Evolutionary conservation across 2,888 invertebrate genomes (phyloP).

Genomic region (Temnothorax rugatulus): DNA sequence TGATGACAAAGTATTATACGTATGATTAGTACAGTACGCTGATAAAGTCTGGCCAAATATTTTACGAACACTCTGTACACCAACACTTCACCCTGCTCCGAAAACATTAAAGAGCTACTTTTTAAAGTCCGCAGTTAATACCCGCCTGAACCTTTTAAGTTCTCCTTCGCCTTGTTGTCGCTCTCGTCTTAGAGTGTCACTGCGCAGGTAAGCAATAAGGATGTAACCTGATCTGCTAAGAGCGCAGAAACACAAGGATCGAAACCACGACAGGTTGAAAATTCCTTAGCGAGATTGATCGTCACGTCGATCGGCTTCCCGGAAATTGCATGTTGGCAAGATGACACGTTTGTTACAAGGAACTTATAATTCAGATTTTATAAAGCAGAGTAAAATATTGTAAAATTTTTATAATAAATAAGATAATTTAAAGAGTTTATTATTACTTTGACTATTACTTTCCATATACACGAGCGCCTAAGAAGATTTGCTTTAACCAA

Average conservation of each 20-base stretch:
- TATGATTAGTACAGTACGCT: neutral
- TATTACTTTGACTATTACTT: neutral
- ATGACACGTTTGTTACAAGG: neutral
- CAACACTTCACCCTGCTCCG: neutral
- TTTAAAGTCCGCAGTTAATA: slow-evolving; percentile 27
- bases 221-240: slow-evolving; percentile 66
- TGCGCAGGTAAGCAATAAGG: slow-evolving; percentile 66
- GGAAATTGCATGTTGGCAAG: slow-evolving; percentile 55
- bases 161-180: slow-evolving; percentile 31
- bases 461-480: neutral
- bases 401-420: neutral
- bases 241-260: slow-evolving; percentile 52
- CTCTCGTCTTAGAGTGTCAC: slow-evolving; percentile 47
- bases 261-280: slow-evolving; percentile 64
- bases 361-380: slow-evolving; percentile 14
- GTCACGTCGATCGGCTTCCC: slow-evolving; percentile 66
- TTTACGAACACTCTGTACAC: neutral
- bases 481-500: slow-evolving; percentile 20
- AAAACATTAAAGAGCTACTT: slow-evolving; percentile 20
- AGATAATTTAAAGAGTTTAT: neutral
- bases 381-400: neutral
- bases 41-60: neutral
- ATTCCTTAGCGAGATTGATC: slow-evolving; percentile 65
- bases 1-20: neutral
- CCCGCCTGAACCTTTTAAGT: slow-evolving; percentile 26